Base-by-base conservation (phyloP, 2,888 invertebrate genomes). In the Smittia aterrima region DNA sequence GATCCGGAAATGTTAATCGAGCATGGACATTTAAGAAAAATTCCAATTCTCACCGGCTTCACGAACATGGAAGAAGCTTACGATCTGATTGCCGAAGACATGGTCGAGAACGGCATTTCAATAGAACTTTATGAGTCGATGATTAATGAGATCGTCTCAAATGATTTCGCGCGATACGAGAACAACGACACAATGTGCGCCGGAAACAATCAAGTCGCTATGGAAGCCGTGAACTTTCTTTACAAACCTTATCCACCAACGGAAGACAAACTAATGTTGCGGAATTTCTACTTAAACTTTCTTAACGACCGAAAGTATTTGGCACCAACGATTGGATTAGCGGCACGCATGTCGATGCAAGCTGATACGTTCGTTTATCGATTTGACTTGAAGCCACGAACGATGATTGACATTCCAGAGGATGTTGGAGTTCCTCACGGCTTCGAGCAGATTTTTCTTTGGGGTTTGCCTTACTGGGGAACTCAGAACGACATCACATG, bases 31-130 rank as follows among this genome's bases (percentile, higher is more conserved):
- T 88, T 87, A 76, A 85, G 87, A 75, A 87, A 89, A 74, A 89
- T 92, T 0, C 92, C 93, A 0, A 79, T 92, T 13, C 81, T 93
- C 77, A 86, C 88, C n/a, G 92, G 92, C 0, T 92, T 88, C 78
- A 92, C 93, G 0, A 89, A 90, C 77, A 93, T 92, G 89, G 93
- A 93, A 82, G 91, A 92, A 77, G 90, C 89, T 6, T 80, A 92
- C 1, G 85, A 88, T n/a, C 80, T 87, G 24, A 84, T 87, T 54
- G 87, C 87, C 67, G 84, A 85, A 38, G 85, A 86, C 53, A 85
- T 86, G 66, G 85, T 86, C 67, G 86, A 89, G 41, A 86, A 87
- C 1, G 88, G 87, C 11, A 84, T 91, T 38, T 86, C 78, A 2
- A 72, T 76, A 9, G 79, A 80, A 38, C 82, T 83, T 74, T 90